Evolutionary conservation across 2,888 invertebrate species (phyloP), one percentile per base, ranked within the genome.

Genomic region (Eristalinus sepulchralis): DNA sequence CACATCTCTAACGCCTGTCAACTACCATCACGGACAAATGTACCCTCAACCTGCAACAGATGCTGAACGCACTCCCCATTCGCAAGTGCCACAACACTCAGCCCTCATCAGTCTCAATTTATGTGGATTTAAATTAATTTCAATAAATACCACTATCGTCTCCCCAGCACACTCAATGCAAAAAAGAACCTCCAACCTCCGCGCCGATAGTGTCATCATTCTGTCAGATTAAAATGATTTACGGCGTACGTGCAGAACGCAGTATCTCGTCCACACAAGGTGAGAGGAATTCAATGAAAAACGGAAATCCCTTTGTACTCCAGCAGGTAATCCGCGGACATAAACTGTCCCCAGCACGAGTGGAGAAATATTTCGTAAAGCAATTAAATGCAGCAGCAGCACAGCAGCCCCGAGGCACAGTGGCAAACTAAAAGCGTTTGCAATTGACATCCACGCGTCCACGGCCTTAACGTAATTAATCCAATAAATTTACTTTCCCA

Each of bases 141-240:
- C 24, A 34, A 66, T 64, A 82, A 76, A 57, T 53, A 70, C 31
- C 11, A 20, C 10, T 47, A 66, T 63, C 39, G 60, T 67, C 47
- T 34, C 39, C 31, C 27, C 1, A 27, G 27, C 27, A 17, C 59
- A 17, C 60, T 31, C 66, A 13, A 17, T 47, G 47, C 17, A 68
- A n/a, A 59, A 55, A 55, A 11, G 13, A 11, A 47, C 59, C 57
- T 33, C 22, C 66, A 80, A 57, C 71, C n/a, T n/a, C 67, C 64
- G 55, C 66, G 78, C 66, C 66, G 86, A 79, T 86, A 71, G 86
- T 86, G 86, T 86, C 86, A 86, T 86, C 86, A 63, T 83, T 86
- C 75, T 83, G 86, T 86, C 86, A 79, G 86, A 86, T 86, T 86
- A 86, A 86, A 75, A 79, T 86, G 86, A 86, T 86, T 86, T 86